Conservation (phyloP, 2,113 vertebrate species). For the Amazona guildingii region DNA sequence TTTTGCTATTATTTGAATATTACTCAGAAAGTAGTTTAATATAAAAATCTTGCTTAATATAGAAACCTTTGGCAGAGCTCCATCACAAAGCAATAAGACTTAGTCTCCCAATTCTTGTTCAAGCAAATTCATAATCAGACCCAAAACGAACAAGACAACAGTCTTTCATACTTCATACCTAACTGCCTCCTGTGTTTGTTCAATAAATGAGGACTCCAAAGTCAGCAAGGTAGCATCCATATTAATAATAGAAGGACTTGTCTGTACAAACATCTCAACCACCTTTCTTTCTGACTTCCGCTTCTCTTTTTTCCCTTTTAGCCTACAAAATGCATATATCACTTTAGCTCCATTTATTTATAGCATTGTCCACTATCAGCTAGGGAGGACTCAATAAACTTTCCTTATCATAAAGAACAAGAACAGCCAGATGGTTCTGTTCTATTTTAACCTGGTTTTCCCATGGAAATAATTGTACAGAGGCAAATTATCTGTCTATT, state of each 20-base stretch:
- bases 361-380: fast-evolving
- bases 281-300: background rate
- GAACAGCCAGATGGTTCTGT: background rate
- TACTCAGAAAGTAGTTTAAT: background rate
- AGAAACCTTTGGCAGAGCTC: background rate
- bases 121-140: background rate
- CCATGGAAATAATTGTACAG: background rate
- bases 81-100: background rate
- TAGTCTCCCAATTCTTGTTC: background rate
- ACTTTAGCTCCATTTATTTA: background rate
- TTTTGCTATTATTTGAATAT: background rate
- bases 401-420: background rate
- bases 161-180: background rate
- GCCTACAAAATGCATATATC: background rate
- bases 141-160: background rate
- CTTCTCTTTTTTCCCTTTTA: background rate
- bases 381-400: fast-evolving
- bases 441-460: background rate
- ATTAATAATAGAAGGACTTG: background rate
- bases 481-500: background rate
- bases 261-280: background rate
- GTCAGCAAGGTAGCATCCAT: background rate
- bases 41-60: background rate
- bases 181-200: background rate
- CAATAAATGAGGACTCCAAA: background rate